Conservation (phyloP, 2,888 invertebrate species). For the Scaptomyza polygonia region DNA sequence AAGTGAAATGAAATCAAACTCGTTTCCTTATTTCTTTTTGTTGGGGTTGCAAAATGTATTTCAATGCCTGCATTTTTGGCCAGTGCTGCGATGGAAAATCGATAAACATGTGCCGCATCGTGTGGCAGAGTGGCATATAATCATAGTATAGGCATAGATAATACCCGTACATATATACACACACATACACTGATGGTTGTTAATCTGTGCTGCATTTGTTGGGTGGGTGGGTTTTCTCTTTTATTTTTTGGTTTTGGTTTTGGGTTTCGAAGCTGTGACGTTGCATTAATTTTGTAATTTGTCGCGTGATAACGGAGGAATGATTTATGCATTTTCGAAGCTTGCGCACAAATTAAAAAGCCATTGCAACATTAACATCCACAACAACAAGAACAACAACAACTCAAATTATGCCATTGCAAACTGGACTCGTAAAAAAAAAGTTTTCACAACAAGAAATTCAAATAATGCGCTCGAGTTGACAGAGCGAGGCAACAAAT, state of each 20-base stretch:
- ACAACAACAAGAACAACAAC: slow-evolving; percentile 7
- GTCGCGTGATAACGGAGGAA: slow-evolving; percentile 48
- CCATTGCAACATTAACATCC: slow-evolving; percentile 43
- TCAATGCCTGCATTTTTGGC: slow-evolving; percentile 61
- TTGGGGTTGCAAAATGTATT: slow-evolving; percentile 71
- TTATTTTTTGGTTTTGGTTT: not conserved
- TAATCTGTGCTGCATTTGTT: slow-evolving; percentile 46
- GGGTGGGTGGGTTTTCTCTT: not conserved
- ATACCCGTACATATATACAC: slow-evolving; percentile 31
- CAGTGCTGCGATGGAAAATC: slow-evolving; percentile 60
- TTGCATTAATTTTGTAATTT: slow-evolving; percentile 73
- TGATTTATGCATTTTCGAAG: slow-evolving; percentile 65
- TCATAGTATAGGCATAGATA: slow-evolving; percentile 17
- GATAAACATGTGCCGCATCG: slow-evolving; percentile 69
- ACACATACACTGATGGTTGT: slow-evolving; percentile 20
- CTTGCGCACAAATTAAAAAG: slow-evolving; percentile 61
- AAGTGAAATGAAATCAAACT: slow-evolving; percentile 51
- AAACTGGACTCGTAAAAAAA: slow-evolving; percentile 12
- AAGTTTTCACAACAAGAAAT: slow-evolving; percentile 62
- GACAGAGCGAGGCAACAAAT: slow-evolving; percentile 50
- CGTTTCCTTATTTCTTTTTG: slow-evolving; percentile 29
- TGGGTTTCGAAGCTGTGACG: slow-evolving; percentile 15
- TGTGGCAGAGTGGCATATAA: slow-evolving; percentile 6
- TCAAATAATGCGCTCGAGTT: slow-evolving; percentile 68
- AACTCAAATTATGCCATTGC: slow-evolving; percentile 37